phyloP scores from a whole-genome alignment of 2,113 vertebrate species.

The Microcebus lehilahytsara region DNA sequence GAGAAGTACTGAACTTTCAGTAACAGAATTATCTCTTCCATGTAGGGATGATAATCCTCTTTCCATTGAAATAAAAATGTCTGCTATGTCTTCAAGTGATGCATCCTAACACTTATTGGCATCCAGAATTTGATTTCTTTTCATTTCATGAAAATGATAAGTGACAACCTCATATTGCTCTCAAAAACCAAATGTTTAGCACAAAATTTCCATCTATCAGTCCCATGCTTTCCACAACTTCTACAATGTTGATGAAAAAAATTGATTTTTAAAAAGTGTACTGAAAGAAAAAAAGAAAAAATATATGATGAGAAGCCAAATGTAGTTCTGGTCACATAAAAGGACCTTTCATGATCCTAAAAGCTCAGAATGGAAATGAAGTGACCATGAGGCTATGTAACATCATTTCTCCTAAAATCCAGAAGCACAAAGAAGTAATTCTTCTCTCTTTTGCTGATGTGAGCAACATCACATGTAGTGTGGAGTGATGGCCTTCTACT shows the following conservation, averaged over 20 bases:
- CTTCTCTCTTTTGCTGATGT: neutral
- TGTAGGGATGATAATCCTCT: neutral
- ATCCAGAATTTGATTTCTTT: neutral
- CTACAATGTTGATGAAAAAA: neutral
- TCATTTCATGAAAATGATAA: neutral
- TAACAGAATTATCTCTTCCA: neutral
- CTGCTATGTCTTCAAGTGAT: neutral
- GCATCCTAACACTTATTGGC: neutral
- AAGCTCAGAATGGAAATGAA: neutral
- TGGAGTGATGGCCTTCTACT: neutral
- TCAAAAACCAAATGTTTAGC: neutral
- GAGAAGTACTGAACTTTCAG: too few species aligned
- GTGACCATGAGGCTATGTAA: neutral
- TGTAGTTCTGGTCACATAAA: neutral
- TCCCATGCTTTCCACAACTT: neutral
- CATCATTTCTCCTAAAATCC: neutral
- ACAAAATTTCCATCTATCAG: neutral
- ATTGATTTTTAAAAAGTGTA: neutral
- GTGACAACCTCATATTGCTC: neutral
- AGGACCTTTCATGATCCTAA: neutral
- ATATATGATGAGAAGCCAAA: neutral
- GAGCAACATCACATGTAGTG: neutral
- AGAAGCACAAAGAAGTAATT: neutral
- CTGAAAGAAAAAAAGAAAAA: neutral
- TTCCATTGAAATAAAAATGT: neutral